A percentile compares a stretch with the other conserved stretches of the same genome.
These are phyloP conservation scores for Nebria salina DNA, from an alignment of 2,888 invertebrate genomes.

Conservation along the genomic window DNA sequence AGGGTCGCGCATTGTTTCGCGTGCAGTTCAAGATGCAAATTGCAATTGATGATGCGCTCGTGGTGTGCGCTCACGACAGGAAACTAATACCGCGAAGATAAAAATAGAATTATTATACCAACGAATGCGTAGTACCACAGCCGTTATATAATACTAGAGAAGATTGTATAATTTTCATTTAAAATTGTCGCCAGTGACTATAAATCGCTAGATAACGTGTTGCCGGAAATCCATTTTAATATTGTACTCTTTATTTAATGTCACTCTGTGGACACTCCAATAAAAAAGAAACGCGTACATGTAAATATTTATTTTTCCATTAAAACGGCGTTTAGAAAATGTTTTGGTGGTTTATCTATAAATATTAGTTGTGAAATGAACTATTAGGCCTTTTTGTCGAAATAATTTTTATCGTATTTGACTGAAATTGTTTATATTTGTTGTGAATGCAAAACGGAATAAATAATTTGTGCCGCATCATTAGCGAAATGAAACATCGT, in stretches of 20 bases:
- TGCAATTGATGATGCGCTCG: conserved; percentile 45
- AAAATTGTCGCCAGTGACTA: conserved; percentile 39
- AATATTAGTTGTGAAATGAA: too few relatives aligned
- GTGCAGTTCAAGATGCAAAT: conserved; percentile 46
- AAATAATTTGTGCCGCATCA: background rate
- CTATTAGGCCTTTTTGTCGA: too few relatives aligned
- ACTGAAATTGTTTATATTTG: too few relatives aligned
- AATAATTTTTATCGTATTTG: too few relatives aligned
- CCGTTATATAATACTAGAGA: background rate
- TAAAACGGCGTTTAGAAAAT: too few relatives aligned
- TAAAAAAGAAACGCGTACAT: too few relatives aligned
- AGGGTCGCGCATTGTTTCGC: conserved; percentile 37
- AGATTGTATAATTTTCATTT: conserved; percentile 42
- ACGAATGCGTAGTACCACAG: conserved; percentile 28
- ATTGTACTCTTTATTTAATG: conserved; percentile 24
- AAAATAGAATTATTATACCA: conserved; percentile 45
- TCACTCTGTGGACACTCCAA: background rate
- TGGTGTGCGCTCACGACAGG: conserved; percentile 16
- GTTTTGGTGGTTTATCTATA: too few relatives aligned
- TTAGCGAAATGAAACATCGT: background rate
- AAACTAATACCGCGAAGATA: conserved; percentile 38
- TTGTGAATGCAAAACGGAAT: background rate
- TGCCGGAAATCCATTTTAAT: conserved; percentile 42
- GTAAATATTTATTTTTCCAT: too few relatives aligned
- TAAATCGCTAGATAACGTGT: conserved; percentile 34